Evolutionary conservation across 2,888 invertebrate species (phyloP).

Genomic region (Adela reaumurella): DNA sequence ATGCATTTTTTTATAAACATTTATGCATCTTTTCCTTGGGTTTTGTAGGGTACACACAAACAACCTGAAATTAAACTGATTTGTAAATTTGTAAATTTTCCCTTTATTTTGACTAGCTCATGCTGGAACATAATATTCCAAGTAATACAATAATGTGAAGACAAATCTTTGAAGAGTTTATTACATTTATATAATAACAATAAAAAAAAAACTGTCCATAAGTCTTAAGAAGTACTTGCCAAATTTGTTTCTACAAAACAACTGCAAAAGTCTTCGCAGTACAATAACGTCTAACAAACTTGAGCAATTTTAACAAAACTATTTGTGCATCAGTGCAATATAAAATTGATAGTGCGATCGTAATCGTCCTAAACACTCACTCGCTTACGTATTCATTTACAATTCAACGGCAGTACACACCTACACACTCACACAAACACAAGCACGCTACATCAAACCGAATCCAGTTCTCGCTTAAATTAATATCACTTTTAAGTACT

Average conservation of each 20-base stretch:
- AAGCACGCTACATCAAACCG: conserved; percentile 33
- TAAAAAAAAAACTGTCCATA: too few relatives aligned
- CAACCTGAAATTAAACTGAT: too few relatives aligned
- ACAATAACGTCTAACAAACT: not conserved
- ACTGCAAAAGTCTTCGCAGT: too few relatives aligned
- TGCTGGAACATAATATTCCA: too few relatives aligned
- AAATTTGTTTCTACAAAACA: too few relatives aligned
- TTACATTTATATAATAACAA: too few relatives aligned
- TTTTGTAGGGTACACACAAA: too few relatives aligned
- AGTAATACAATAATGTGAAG: too few relatives aligned
- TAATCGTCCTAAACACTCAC: not conserved
- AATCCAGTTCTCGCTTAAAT: conserved; percentile 46
- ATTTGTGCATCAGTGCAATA: not conserved
- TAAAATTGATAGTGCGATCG: not conserved
- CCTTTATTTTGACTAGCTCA: too few relatives aligned
- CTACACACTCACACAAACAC: conserved; percentile 18
- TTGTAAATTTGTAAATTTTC: too few relatives aligned
- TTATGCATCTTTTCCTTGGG: conserved; percentile 1
- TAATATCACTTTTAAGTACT: conserved; percentile 51
- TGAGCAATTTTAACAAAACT: not conserved
- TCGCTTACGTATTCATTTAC: not conserved
- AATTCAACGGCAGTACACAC: conserved; percentile 22
- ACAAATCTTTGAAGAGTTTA: too few relatives aligned
- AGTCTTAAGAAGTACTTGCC: too few relatives aligned
- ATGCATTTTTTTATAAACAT: conserved; percentile 5